Evolutionary conservation across 2,113 vertebrate genomes (phyloP), one percentile per base, ranked within the genome.

Genomic region (Petroica traversi): DNA sequence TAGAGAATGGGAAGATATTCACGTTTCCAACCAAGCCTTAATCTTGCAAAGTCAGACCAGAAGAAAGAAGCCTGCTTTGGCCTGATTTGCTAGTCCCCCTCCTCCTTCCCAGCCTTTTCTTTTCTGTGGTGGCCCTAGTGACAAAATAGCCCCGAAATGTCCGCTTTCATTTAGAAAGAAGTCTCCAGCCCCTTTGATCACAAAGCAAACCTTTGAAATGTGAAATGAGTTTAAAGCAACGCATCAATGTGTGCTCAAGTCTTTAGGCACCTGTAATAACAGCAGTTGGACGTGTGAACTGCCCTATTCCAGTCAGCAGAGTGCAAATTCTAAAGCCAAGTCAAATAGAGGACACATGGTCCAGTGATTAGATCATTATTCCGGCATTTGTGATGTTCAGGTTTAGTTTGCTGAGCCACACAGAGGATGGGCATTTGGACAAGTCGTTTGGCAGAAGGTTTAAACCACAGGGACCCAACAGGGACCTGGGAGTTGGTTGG

Each of bases 181-280:
- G 63, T 51, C 43, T 89, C 71, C 78, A 80, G 49, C 9, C 89
- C 62, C 88, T 96, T 85, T 96, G 94, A 96, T 88, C 88, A 83
- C 88, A 96, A 96, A 94, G 91, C 67, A 95, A 95, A 92, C 75
- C 94, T 96, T 85, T 96, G 94, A 95, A 95, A 97, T 87, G 92
- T 94, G 93, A 86, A 96, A 95, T 93, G 93, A 96, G 85, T 84
- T 96, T 90, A 85, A 92, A 94, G 63, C n/a, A 2, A 80, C 0
- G 1, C 24, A 46, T 82, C 86, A 95, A 22, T 93, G 89, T 96
- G 92, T 96, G 94, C 90, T 83, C 55, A 95, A 94, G 93, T 88
- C 89, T 96, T 95, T 88, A 96, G 92, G 90, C 89, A 97, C 88
- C 94, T 95, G 96, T 77, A 94, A 97, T 83, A 97, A 95, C 93